Conservation (phyloP, 2,888 invertebrate species). For the Zygothrica quintamaculata region DNA sequence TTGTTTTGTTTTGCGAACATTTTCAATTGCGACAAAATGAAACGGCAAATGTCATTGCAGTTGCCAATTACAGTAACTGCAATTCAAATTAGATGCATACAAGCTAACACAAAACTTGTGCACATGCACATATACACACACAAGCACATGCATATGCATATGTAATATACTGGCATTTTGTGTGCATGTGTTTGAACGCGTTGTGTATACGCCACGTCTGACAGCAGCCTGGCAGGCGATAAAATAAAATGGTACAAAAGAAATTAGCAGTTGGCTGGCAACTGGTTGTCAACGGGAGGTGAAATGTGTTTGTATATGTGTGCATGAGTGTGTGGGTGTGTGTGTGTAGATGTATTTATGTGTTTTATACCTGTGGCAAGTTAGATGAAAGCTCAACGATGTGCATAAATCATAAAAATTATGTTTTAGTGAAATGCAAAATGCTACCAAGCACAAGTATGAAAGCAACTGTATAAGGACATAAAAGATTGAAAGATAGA, state of each 20-base stretch:
- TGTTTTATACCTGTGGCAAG: conserved; percentile 17
- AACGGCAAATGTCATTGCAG: conserved; percentile 44
- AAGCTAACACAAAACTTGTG: neutral
- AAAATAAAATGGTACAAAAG: conserved; percentile 38
- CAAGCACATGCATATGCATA: neutral
- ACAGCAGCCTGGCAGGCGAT: conserved; percentile 37
- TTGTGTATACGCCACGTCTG: conserved; percentile 52
- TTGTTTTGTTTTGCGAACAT: conserved; percentile 1
- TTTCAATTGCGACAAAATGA: conserved; percentile 15
- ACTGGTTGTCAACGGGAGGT: neutral
- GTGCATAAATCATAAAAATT: conserved; percentile 53
- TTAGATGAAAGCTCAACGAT: conserved; percentile 34
- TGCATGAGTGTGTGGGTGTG: neutral
- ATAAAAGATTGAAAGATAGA: neutral
- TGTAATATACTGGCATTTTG: neutral
- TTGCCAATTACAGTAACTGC: conserved; percentile 57
- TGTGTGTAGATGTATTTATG: conserved; percentile 1
- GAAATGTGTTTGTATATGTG: neutral
- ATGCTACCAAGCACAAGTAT: conserved; percentile 10
- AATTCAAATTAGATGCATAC: conserved; percentile 59
- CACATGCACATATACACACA: neutral
- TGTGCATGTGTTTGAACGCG: conserved; percentile 11
- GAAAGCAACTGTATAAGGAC: neutral
- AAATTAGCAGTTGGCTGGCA: conserved; percentile 40
- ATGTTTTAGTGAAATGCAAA: conserved; percentile 45